Base-by-base conservation (phyloP, 2,113 vertebrate genomes). In the Cryptomyrus ogoouensis region DNA sequence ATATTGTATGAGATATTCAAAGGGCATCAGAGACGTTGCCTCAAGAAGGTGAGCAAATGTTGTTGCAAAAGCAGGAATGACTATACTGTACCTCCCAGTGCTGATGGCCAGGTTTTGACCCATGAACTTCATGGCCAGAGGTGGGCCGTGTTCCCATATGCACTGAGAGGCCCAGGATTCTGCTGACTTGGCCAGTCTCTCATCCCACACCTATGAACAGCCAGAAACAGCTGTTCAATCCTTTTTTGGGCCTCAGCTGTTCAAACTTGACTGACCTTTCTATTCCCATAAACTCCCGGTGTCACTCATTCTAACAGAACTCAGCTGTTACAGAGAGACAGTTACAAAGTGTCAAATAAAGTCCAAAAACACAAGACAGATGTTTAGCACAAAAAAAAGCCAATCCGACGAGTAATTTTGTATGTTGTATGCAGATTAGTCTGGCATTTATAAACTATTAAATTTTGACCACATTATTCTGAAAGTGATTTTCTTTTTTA, bases 31-130 rank as follows among this genome's bases (percentile, higher is more conserved):
- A 27, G 8, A 27, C 1, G 12, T 85, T 85, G 46, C 50, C 24
- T n/a, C 13, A 85, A 7, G 47, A 49, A 85, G 83, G 44, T n/a
- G 44, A 50, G 9, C 83, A 46, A 86, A 47, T 49, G n/a, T 53
- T 56, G 47, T 49, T 27, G 39, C 5, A 83, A 42, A 6, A 42
- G 9, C 88, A 83, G 13, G 27, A 53, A 21, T 83, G 88, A 44
- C 9, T 92, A 93, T 95, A 31, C 5, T 92, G 93, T 95, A 98
- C 97, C 96, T 95, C 94, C 97, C 97, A 0, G 97, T 96, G 0
- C 96, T 95, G 93, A 98, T 93, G 90, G 97, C 97, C 91, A 98
- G 96, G 92, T 99, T 98, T 93, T 99, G 98, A 87, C 98, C 97
- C 92, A 96, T 21, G 0, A 96, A 94, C 90, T 93, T 96, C 95